Base-by-base conservation (phyloP, 2,888 invertebrate genomes). In the Polyommatus icarus region DNA sequence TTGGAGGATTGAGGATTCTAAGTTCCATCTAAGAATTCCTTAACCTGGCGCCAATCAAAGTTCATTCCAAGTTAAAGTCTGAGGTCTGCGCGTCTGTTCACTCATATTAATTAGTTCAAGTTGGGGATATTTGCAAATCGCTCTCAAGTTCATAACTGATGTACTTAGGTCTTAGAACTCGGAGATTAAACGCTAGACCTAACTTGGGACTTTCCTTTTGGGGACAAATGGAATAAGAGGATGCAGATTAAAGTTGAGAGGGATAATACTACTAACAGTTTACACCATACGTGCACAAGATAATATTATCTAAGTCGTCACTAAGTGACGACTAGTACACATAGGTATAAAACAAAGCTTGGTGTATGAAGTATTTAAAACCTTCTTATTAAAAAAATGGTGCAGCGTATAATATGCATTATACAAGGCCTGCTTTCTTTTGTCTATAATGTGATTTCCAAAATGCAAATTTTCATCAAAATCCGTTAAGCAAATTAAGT, bases 31-130 rank as follows among this genome's bases (percentile, higher is more conserved):
- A 61, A 61, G 3, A 15, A 67, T 67, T 67, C 29, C 67, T 32
- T 4, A 61, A 61, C 59, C 59, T 61, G 20, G 20, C 29, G 29
- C 8, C 3, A 61, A 61, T 29, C 67, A 15, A 67, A 67, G 67
- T 67, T 67, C 10, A 59, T 59, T 59, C 15, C 4, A 32, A 29
- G 29, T 67, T 15, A 15, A 32, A 67, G 29, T 67, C 29, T 67
- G 67, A 6, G 67, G 67, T 67, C 29, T 67, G 6, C 67, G 12
- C 61, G 24, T 15, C 61, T 61, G 61, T 61, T 67, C 67, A 67
- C 29, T 67, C 29, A 67, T 67, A 67, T 67, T 67, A 67, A 67
- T 67, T 67, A 67, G 67, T 67, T 67, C 15, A 32, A 15, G 15
- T 29, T 24, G 24, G 24, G 24, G 61, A 61, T 29, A 29, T 67